Conservation (phyloP, 2,888 invertebrate species). For the Amphipoea lucens region DNA sequence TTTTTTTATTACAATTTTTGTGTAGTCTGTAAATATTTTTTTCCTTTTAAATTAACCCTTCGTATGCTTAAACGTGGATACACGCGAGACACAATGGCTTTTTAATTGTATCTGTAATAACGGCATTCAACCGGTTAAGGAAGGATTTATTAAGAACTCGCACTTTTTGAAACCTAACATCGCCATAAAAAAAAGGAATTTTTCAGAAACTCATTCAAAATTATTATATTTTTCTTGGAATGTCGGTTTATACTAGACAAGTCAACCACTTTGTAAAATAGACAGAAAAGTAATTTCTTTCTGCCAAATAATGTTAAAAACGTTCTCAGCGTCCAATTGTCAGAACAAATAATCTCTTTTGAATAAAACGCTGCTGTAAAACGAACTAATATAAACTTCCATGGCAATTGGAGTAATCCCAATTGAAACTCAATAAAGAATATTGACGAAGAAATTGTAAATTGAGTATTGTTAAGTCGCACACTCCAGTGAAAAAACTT, state of each 20-base stretch:
- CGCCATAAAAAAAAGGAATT: not conserved
- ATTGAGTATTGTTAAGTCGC: constrained; percentile 39
- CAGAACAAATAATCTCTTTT: not conserved
- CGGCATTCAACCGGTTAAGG: no score
- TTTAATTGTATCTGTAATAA: no score
- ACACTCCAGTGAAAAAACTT: not conserved
- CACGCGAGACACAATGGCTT: no score
- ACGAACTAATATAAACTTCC: constrained; percentile 43
- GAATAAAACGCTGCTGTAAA: constrained; percentile 21
- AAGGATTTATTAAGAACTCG: not conserved
- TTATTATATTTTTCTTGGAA: not conserved
- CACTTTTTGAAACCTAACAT: not conserved
- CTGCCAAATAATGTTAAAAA: constrained; percentile 28
- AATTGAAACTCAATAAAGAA: constrained; percentile 31
- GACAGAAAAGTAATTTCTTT: constrained; percentile 33
- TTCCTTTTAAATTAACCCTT: not conserved
- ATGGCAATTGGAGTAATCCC: constrained; percentile 18
- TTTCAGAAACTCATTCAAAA: not conserved
- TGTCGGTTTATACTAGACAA: not conserved
- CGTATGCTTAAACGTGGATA: no score
- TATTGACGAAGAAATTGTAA: constrained; percentile 36
- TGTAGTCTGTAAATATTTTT: not conserved
- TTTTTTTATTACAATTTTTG: no score
- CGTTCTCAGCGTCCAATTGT: not conserved
- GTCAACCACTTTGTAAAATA: constrained; percentile 19